Conservation (phyloP, 2,113 vertebrate species). For the Gopherus flavomarginatus region DNA sequence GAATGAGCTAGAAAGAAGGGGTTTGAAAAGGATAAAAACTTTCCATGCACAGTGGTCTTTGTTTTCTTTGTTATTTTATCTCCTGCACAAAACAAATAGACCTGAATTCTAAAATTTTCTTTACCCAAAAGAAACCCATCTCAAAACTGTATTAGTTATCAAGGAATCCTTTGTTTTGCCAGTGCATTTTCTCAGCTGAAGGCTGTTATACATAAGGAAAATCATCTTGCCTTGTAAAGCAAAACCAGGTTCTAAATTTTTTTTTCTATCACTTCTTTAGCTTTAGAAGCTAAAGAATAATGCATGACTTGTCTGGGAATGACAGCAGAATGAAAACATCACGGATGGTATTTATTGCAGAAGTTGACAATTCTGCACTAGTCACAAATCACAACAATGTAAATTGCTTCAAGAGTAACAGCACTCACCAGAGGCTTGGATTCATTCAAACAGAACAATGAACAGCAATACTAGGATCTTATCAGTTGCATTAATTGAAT, state of each 20-base stretch:
- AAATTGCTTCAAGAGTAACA: slow-evolving; percentile 18
- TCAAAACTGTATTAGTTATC: background rate
- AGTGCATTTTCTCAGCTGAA: background rate
- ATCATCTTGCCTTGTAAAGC: background rate
- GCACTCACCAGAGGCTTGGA: background rate
- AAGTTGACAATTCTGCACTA: slow-evolving; percentile 17
- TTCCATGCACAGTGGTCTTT: background rate
- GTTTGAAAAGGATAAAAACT: background rate
- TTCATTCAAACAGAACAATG: background rate
- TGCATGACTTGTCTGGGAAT: background rate
- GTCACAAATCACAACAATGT: slow-evolving; percentile 9
- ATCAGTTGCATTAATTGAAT: background rate
- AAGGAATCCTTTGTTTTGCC: background rate
- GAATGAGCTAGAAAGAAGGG: background rate
- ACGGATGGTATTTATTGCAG: background rate
- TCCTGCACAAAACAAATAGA: background rate
- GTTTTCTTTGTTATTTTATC: background rate
- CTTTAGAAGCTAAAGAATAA: background rate
- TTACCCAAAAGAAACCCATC: background rate
- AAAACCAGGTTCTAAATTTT: background rate
- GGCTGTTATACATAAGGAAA: background rate
- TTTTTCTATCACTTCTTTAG: background rate
- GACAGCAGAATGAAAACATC: slow-evolving; percentile 19
- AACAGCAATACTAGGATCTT: background rate
- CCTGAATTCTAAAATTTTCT: background rate